Percentiles rank a stretch among this genome's conserved stretches.
Evolutionary conservation across 53 echinoderm and acorn worm genomes (phyloP).

Genomic region (Luidia sarsii): DNA sequence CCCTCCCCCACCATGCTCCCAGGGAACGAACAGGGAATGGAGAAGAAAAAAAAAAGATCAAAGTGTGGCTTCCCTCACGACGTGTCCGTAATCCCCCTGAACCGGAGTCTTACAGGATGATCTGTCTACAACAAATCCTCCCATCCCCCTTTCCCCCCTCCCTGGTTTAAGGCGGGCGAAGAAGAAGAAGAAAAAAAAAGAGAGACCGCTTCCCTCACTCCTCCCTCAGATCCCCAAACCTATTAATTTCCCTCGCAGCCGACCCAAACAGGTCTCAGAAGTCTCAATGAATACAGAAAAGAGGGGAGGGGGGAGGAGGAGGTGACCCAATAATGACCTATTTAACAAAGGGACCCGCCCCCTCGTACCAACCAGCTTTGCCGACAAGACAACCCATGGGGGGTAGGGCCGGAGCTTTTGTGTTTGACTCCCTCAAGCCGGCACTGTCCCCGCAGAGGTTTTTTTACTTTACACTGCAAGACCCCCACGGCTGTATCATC

Average conservation of each 20-base stretch:
- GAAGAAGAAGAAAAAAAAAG: too few relatives aligned
- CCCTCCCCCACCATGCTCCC: too few relatives aligned
- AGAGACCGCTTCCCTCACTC: too few relatives aligned
- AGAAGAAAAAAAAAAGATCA: too few relatives aligned
- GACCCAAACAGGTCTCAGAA: conserved; percentile 1
- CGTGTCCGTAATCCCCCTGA: conserved; percentile 40
- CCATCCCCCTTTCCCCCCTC: background rate
- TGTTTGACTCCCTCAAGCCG: too few relatives aligned
- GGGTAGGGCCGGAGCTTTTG: conserved; percentile 3
- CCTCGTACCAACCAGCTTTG: conserved; percentile 1
- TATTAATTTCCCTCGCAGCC: too few relatives aligned
- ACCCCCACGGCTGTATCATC: background rate
- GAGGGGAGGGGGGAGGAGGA: too few relatives aligned
- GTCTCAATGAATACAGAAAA: conserved; percentile 20
- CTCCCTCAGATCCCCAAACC: too few relatives aligned
- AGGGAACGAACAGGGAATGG: too few relatives aligned
- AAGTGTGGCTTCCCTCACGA: conserved; percentile 4
- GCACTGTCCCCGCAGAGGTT: conserved; percentile 4
- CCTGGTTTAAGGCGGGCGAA: too few relatives aligned
- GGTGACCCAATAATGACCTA: conserved; percentile 12
- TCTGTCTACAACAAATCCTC: background rate
- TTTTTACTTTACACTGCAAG: too few relatives aligned
- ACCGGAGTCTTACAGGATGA: conserved; percentile 15
- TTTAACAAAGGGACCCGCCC: conserved; percentile 39
- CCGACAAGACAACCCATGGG: conserved; percentile 21